Conservation (phyloP, 2,113 vertebrate genomes). For the Grammomys dolichurus region DNA sequence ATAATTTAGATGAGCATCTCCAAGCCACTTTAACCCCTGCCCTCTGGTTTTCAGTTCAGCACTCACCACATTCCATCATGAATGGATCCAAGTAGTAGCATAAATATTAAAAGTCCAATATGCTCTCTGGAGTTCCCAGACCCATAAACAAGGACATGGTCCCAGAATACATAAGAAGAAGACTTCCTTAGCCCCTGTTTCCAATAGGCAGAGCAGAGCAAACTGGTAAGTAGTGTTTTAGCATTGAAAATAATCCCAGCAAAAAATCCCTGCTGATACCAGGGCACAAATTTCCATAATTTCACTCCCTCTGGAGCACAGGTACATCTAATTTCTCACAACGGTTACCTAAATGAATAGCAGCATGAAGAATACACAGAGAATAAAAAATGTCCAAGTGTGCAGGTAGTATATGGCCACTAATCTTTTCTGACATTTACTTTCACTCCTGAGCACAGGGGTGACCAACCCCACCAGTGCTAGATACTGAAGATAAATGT, state of each 20-base stretch:
- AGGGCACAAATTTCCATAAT: constrained; percentile 26
- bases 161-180: background rate
- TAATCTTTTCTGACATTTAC: constrained; percentile 88
- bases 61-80: background rate
- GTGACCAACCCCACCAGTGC: constrained; percentile 85
- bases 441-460: constrained; percentile 86
- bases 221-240: background rate
- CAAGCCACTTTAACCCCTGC: background rate
- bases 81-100: constrained; percentile 12
- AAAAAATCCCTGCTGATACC: constrained; percentile 17
- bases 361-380: constrained; percentile 66
- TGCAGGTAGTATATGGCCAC: constrained; percentile 83
- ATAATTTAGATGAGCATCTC: background rate
- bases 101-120: background rate
- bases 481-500: constrained; percentile 87
- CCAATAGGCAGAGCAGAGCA: background rate
- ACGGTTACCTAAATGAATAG: constrained; percentile 76
- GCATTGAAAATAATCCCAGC: constrained; percentile 21
- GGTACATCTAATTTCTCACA: constrained; percentile 85
- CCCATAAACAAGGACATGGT: background rate
- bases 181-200: background rate
- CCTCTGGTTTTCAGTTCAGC: background rate
- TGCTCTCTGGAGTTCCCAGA: background rate
- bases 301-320: constrained; percentile 68
- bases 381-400: constrained; percentile 84